These are phyloP conservation scores for Cnemophilus loriae DNA, from an alignment of 2,113 vertebrate species.

Conservation along the genomic window DNA sequence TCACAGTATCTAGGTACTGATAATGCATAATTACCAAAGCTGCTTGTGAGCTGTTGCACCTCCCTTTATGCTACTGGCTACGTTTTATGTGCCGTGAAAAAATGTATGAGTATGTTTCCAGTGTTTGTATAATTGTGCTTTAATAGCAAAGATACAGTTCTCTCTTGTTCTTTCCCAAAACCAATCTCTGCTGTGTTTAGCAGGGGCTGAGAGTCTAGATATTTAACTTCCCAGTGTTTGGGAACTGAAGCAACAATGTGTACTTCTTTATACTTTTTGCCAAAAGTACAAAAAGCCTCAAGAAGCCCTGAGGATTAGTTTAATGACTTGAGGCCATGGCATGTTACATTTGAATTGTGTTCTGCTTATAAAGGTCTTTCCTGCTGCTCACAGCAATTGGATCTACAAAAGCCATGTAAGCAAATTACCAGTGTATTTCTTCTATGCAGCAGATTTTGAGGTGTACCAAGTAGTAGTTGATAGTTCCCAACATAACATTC, in stretches of 20 bases:
- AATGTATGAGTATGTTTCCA: neutral
- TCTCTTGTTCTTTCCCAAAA: neutral
- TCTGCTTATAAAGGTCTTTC: constrained; percentile 45
- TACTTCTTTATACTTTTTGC: constrained; percentile 23
- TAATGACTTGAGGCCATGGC: constrained; percentile 36
- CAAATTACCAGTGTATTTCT: constrained; percentile 16
- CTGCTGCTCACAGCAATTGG: constrained; percentile 27
- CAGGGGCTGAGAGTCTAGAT: neutral
- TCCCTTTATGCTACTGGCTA: neutral
- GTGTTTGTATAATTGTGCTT: neutral
- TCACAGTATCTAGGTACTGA: neutral
- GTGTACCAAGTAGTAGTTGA: neutral
- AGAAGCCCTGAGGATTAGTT: constrained; percentile 33
- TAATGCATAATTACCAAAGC: neutral
- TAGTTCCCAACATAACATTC: constrained; percentile 1
- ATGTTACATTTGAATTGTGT: constrained; percentile 39
- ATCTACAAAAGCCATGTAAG: constrained; percentile 30
- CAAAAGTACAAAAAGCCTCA: constrained; percentile 45
- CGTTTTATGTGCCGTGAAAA: neutral
- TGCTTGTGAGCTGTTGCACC: neutral
- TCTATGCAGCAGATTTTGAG: neutral
- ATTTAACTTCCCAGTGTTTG: neutral
- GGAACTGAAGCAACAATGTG: neutral
- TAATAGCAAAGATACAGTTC: neutral
- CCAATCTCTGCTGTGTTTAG: neutral